Evolutionary conservation across 2,888 invertebrate species (phyloP).

Genomic region (Tiliacea citrago): DNA sequence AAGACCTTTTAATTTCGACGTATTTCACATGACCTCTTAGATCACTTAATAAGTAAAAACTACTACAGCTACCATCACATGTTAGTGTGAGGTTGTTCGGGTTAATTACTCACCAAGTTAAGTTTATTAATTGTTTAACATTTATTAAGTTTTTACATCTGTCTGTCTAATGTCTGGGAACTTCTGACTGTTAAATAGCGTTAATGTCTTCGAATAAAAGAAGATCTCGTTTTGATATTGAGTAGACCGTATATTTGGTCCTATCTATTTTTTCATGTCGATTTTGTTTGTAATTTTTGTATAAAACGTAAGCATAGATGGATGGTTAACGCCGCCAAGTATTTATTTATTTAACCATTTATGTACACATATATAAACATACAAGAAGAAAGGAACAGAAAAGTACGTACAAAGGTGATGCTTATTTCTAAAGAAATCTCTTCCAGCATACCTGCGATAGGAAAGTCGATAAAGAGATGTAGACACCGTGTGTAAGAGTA

Average conservation of each 20-base stretch:
- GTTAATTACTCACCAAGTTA: slow-evolving; percentile 54
- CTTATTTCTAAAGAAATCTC: too few species aligned
- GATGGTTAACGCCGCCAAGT: too few species aligned
- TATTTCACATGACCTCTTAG: slow-evolving; percentile 1
- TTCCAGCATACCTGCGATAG: too few species aligned
- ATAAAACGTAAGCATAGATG: too few species aligned
- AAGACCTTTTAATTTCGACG: background rate
- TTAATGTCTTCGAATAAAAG: slow-evolving; percentile 21
- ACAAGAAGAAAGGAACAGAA: too few species aligned
- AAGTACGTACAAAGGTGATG: too few species aligned
- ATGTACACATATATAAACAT: too few species aligned
- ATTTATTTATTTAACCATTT: too few species aligned
- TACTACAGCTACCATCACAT: slow-evolving; percentile 21
- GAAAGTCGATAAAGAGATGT: too few species aligned
- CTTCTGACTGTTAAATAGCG: slow-evolving; percentile 1
- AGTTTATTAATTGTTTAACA: slow-evolving; percentile 47
- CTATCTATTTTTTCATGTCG: too few species aligned
- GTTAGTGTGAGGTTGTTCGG: slow-evolving; percentile 40
- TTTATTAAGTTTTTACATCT: slow-evolving; percentile 49
- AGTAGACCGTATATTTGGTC: background rate
- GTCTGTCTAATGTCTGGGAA: slow-evolving; percentile 35
- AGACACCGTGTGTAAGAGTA: too few species aligned
- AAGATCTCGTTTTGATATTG: slow-evolving; percentile 10
- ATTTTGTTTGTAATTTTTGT: too few species aligned
- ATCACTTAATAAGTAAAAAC: slow-evolving; percentile 10